phyloP scores from a whole-genome alignment of 37 sponge, comb jelly and placozoan genomes.

The Axinella damicornis region DNA sequence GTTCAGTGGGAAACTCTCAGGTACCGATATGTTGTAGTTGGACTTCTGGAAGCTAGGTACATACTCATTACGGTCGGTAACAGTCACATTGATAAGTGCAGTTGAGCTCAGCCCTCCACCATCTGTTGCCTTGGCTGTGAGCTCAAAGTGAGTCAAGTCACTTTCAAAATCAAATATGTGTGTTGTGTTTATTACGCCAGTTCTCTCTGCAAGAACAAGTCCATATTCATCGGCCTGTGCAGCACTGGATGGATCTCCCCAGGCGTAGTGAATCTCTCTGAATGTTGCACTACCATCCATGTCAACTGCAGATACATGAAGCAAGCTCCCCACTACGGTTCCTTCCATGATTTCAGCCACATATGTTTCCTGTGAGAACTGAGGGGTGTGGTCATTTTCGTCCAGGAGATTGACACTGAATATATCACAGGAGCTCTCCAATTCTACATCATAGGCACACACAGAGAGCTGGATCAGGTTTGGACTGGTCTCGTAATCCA shows the following conservation, averaged over 20 bases:
- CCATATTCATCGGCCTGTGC: slow-evolving; percentile 13
- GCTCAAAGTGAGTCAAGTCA: not conserved
- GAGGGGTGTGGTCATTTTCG: slow-evolving; percentile 63
- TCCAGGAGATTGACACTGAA: slow-evolving; percentile 45
- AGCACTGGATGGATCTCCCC: not conserved
- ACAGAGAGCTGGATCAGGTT: slow-evolving; percentile 32
- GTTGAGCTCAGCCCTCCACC: slow-evolving; percentile 12
- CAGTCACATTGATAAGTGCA: not conserved
- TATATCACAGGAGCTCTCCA: slow-evolving; percentile 1
- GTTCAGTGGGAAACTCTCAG: slow-evolving; percentile 31
- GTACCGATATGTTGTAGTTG: slow-evolving; percentile 38
- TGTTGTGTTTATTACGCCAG: slow-evolving; percentile 1
- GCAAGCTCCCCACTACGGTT: not conserved
- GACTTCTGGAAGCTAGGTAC: slow-evolving; percentile 32
- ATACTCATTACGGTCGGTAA: slow-evolving; percentile 59
- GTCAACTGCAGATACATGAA: slow-evolving; percentile 36
- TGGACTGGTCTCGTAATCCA: slow-evolving; percentile 55
- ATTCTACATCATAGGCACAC: slow-evolving; percentile 53
- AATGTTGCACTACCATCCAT: slow-evolving; percentile 12
- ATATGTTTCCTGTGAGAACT: slow-evolving; percentile 30
- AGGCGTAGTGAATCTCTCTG: slow-evolving; percentile 17
- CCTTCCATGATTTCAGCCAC: slow-evolving; percentile 29
- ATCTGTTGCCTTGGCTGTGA: slow-evolving; percentile 51
- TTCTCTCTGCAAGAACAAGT: not conserved
- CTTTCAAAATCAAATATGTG: slow-evolving; percentile 62